phyloP scores from a whole-genome alignment of 2,797 vertebrate species.

The Microchirus variegatus region DNA sequence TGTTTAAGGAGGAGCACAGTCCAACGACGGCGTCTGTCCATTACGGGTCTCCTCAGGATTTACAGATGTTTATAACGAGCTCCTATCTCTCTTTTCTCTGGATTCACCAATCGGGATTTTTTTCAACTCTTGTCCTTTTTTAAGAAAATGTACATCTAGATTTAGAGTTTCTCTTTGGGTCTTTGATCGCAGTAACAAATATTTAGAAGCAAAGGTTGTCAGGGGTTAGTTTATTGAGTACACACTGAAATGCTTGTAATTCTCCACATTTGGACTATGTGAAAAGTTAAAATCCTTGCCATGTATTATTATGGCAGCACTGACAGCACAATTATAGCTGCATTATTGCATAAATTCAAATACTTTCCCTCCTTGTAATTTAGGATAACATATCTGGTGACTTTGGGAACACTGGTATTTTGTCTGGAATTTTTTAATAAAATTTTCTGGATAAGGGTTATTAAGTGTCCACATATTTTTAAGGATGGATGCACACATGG shows the following conservation, averaged over 20 bases:
- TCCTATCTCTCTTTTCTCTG: constrained; percentile 14
- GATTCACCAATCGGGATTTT: constrained; percentile 13
- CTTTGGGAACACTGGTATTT: constrained; percentile 12
- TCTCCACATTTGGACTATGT: constrained; percentile 12
- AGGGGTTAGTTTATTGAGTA: constrained; percentile 2
- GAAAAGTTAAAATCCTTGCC: constrained; percentile 12
- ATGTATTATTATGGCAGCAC: constrained; percentile 16
- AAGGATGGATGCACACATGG: background rate
- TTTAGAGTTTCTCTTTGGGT: constrained; percentile 1
- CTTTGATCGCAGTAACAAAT: constrained; percentile 19
- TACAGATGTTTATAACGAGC: constrained; percentile 10
- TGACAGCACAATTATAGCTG: constrained; percentile 17
- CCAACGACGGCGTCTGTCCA: constrained; percentile 25
- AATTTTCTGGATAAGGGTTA: background rate
- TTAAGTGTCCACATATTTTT: constrained; percentile 2
- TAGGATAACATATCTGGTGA: constrained; percentile 16
- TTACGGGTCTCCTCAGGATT: constrained; percentile 42
- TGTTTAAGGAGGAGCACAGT: constrained; percentile 39
- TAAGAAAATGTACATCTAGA: background rate
- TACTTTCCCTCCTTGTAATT: constrained; percentile 22
- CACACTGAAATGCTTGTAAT: constrained; percentile 16
- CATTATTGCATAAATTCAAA: constrained; percentile 7
- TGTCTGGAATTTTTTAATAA: constrained; percentile 11
- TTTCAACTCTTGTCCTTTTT: constrained; percentile 4
- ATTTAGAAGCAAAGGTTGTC: constrained; percentile 21